phyloP scores from a whole-genome alignment of 2,888 invertebrate genomes.

The Drosophila kanekoi region DNA sequence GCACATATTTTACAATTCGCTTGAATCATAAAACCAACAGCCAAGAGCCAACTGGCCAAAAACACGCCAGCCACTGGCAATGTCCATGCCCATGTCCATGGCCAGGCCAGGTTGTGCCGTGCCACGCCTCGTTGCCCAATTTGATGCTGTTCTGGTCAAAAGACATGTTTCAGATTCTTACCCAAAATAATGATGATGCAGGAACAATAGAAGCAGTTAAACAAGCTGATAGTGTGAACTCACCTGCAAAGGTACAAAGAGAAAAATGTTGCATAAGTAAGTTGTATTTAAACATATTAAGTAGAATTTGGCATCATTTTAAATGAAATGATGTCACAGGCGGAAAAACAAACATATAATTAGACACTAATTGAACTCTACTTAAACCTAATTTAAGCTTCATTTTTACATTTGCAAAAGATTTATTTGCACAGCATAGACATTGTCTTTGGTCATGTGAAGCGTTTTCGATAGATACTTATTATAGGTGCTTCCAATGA shows the following conservation, averaged over 20 bases:
- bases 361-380: slow-evolving; percentile 5
- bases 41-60: slow-evolving; percentile 32
- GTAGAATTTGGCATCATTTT: slow-evolving; percentile 10
- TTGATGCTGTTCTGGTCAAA: slow-evolving; percentile 39
- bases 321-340: slow-evolving; percentile 24
- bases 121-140: slow-evolving; percentile 66
- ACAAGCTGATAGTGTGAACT: slow-evolving; percentile 38
- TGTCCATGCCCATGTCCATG: slow-evolving; percentile 34
- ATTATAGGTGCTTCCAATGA: too few relatives aligned
- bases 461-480: too few relatives aligned
- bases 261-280: slow-evolving; percentile 37
- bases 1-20: slow-evolving; percentile 72
- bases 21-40: slow-evolving; percentile 54
- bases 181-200: slow-evolving; percentile 34
- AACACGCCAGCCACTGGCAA: slow-evolving; percentile 19
- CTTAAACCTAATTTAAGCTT: not conserved
- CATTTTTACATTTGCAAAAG: not conserved
- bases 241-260: slow-evolving; percentile 58
- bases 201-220: slow-evolving; percentile 31
- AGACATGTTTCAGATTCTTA: slow-evolving; percentile 48
- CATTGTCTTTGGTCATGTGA: too few relatives aligned
- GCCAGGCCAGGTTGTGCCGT: slow-evolving; percentile 29
- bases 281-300: slow-evolving; percentile 15
- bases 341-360: not conserved
- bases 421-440: too few relatives aligned